Evolutionary conservation across 2,888 invertebrate species (phyloP).

Genomic region (Crepidodera aurea): DNA sequence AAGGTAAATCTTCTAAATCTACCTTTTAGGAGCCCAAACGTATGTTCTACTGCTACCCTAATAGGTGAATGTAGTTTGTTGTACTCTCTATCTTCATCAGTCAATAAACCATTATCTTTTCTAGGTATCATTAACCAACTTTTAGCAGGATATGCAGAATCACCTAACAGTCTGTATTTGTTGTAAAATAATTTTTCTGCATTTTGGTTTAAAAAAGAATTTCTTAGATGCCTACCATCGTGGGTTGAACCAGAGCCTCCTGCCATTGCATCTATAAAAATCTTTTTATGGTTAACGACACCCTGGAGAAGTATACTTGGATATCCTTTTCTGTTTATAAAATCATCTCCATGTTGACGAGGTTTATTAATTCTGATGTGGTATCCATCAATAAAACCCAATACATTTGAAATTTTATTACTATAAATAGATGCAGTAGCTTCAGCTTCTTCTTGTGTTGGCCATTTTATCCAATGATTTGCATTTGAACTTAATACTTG

Average conservation of each 20-base stretch:
- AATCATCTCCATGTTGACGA: neutral
- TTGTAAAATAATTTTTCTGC: neutral
- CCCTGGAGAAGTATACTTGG: constrained; percentile 2
- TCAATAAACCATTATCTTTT: neutral
- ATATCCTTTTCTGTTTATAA: neutral
- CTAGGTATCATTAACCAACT: neutral
- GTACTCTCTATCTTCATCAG: neutral
- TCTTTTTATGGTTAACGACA: neutral
- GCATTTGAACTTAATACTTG: too few relatives aligned
- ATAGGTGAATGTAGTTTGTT: neutral
- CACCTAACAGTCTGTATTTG: neutral
- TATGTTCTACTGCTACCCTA: neutral
- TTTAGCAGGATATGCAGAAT: neutral
- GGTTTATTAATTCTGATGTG: constrained; percentile 10
- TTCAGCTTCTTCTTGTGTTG: too few relatives aligned
- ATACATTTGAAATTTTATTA: neutral
- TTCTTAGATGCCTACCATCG: neutral
- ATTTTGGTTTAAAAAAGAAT: neutral
- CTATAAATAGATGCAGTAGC: too few relatives aligned
- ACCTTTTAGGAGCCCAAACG: neutral
- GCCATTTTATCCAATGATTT: too few relatives aligned
- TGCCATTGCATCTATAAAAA: neutral
- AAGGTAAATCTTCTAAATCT: neutral
- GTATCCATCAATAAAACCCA: constrained; percentile 14
- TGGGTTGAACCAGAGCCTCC: neutral